Evolutionary conservation across 2,888 invertebrate genomes (phyloP).

Genomic region (Pachycephus smyrnensis): DNA sequence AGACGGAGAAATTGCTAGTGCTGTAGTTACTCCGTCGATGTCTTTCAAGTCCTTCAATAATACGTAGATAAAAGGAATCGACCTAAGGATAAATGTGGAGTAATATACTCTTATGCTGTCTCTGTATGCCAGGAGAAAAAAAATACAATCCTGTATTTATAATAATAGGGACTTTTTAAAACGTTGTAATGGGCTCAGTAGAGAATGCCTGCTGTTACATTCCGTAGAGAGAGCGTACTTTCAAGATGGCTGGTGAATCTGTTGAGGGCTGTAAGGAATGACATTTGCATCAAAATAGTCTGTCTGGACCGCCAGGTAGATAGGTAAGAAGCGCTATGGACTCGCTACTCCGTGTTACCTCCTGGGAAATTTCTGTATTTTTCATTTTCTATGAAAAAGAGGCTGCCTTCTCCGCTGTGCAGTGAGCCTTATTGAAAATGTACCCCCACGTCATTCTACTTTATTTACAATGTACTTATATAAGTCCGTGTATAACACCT

Average conservation of each 20-base stretch:
- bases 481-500: background rate
- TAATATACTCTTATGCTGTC: background rate
- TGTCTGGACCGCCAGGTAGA: background rate
- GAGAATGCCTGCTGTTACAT: background rate
- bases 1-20: background rate
- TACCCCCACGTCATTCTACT: background rate
- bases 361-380: slow-evolving; percentile 43
- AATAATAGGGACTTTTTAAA: background rate
- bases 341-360: slow-evolving; percentile 25
- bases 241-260: too few species aligned
- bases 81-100: background rate
- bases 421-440: slow-evolving; percentile 30
- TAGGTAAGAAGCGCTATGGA: slow-evolving; percentile 8
- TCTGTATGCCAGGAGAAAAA: too few species aligned
- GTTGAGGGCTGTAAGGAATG: slow-evolving; percentile 3
- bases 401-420: background rate
- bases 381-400: slow-evolving; percentile 29
- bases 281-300: slow-evolving; percentile 25
- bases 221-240: too few species aligned
- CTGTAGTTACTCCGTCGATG: background rate
- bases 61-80: background rate
- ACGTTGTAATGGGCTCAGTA: background rate
- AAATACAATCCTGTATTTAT: background rate
- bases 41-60: background rate
- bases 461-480: background rate